Conservation (phyloP, 2,888 invertebrate species). For the Temnothorax unifasciatus region DNA sequence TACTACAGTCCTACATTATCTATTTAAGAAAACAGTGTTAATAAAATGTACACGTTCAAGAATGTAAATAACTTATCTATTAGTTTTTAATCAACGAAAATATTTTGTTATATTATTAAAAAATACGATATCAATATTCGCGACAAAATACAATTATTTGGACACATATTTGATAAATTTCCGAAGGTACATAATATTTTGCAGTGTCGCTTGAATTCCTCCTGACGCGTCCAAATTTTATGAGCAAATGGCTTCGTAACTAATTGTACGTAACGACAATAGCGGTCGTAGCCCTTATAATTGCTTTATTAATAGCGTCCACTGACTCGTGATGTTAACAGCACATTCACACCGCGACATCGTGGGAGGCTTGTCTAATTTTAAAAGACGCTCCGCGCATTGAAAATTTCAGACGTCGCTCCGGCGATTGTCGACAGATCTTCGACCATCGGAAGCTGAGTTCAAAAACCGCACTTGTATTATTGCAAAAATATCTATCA, state of each 20-base stretch:
- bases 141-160: neutral
- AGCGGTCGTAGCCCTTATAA: constrained; percentile 73
- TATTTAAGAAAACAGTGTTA: neutral
- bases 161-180: neutral
- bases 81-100: neutral
- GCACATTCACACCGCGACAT: constrained; percentile 63
- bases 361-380: constrained; percentile 74
- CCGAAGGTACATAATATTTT: neutral
- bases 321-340: constrained; percentile 61
- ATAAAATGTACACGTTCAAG: neutral
- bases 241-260: constrained; percentile 42
- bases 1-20: neutral
- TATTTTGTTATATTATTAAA: constrained; percentile 7
- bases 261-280: constrained; percentile 45
- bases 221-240: constrained; percentile 33
- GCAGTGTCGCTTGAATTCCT: constrained; percentile 9
- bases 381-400: constrained; percentile 64
- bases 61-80: neutral
- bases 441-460: neutral
- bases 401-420: constrained; percentile 40
- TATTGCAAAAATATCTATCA: neutral
- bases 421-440: neutral
- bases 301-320: constrained; percentile 75
- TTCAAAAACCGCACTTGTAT: neutral
- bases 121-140: neutral